Conservation (phyloP, 2,888 invertebrate genomes). For the Melikaiella ostensackeni region DNA sequence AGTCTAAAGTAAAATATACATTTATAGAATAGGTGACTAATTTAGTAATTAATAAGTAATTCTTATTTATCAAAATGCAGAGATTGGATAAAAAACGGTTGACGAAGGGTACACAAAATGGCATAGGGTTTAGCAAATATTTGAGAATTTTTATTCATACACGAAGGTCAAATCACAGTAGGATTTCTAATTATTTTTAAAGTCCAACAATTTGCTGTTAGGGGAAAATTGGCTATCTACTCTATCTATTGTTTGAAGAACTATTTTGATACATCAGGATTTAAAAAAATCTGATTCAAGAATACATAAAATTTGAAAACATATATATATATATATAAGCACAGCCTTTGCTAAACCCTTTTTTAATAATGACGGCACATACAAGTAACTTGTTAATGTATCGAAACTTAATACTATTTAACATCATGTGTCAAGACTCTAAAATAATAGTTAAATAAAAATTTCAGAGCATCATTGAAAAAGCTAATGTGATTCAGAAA, state of each 20-base stretch:
- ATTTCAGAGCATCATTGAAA: background rate
- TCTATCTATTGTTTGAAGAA: background rate
- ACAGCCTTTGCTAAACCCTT: slow-evolving; percentile 57
- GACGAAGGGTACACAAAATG: slow-evolving; percentile 43
- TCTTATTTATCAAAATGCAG: slow-evolving; percentile 37
- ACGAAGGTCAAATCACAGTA: background rate
- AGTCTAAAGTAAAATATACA: background rate
- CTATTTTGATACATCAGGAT: background rate
- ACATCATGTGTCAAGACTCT: slow-evolving; percentile 57
- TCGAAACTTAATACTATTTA: slow-evolving; percentile 53
- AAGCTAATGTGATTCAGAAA: background rate
- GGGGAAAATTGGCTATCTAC: background rate
- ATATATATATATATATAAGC: too few relatives aligned
- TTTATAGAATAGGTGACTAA: background rate
- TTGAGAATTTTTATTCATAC: slow-evolving; percentile 11
- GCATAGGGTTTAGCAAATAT: slow-evolving; percentile 54
- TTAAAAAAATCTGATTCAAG: too few relatives aligned
- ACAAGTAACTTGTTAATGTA: background rate
- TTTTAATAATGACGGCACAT: slow-evolving; percentile 36
- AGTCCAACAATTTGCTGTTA: background rate
- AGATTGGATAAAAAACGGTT: slow-evolving; percentile 47
- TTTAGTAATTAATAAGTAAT: background rate
- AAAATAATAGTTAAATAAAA: slow-evolving; percentile 42
- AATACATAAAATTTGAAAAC: too few relatives aligned
- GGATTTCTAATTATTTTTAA: background rate